Percentiles rank a stretch among this genome's conserved stretches.
phyloP scores from a whole-genome alignment of 2,888 invertebrate genomes.

The Mantis religiosa region DNA sequence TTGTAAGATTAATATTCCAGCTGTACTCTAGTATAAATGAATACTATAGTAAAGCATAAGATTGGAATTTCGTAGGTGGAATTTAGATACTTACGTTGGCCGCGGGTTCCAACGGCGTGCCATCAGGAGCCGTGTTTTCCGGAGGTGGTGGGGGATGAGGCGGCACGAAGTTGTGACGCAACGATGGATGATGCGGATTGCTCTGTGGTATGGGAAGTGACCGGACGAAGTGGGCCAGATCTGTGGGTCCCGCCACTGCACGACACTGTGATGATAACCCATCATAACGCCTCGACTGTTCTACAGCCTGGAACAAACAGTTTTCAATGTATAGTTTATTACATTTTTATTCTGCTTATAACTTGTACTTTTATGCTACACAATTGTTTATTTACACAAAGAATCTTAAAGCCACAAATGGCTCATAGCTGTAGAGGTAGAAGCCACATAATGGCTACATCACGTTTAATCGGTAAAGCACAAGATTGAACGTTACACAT shows the following conservation, averaged over 20 bases:
- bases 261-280: conserved; percentile 73
- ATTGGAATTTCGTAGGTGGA: neutral
- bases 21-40: too few relatives aligned
- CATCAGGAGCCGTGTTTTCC: conserved; percentile 26
- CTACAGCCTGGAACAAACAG: conserved; percentile 58
- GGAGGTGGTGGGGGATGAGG: conserved; percentile 63
- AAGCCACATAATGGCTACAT: too few relatives aligned
- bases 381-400: too few relatives aligned
- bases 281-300: conserved; percentile 81
- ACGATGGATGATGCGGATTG: conserved; percentile 45
- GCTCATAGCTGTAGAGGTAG: too few relatives aligned
- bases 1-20: too few relatives aligned
- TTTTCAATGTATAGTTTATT: too few relatives aligned
- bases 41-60: neutral
- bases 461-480: too few relatives aligned
- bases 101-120: conserved; percentile 36
- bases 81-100: conserved; percentile 45
- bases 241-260: conserved; percentile 66
- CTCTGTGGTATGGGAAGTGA: conserved; percentile 55
- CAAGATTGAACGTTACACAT: too few relatives aligned
- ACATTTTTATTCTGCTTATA: too few relatives aligned
- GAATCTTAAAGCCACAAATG: too few relatives aligned
- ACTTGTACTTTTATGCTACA: too few relatives aligned
- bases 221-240: conserved; percentile 74
- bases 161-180: conserved; percentile 55